Evolutionary conservation across 2,888 invertebrate genomes (phyloP).

Genomic region (Hirtodrosophila cameraria): DNA sequence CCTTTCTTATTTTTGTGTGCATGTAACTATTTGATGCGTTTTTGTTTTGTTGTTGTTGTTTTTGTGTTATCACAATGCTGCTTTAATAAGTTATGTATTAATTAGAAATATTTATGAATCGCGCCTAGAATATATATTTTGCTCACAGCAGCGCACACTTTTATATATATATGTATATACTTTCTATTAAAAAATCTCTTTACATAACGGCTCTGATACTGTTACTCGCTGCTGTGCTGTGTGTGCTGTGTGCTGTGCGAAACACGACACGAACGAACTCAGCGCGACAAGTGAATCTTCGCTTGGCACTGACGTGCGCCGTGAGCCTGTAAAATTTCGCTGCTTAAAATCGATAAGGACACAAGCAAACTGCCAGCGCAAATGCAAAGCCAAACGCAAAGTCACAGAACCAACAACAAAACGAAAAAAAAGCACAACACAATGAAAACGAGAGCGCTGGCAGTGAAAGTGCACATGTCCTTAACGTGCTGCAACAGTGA

Average conservation of each 20-base stretch:
- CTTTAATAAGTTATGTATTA: constrained; percentile 11
- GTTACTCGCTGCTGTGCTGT: constrained; percentile 68
- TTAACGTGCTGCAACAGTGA: constrained; percentile 42
- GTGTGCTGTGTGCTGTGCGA: constrained; percentile 49
- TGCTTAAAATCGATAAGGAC: constrained; percentile 80
- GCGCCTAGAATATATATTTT: constrained; percentile 15
- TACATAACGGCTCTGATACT: constrained; percentile 70
- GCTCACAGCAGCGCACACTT: constrained; percentile 61
- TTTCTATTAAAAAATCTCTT: constrained; percentile 70
- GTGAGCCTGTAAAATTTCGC: constrained; percentile 77
- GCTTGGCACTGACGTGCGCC: constrained; percentile 71
- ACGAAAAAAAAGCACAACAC: constrained; percentile 69
- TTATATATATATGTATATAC: constrained; percentile 31
- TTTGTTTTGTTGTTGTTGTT: constrained; percentile 19
- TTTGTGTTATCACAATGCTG: constrained; percentile 50
- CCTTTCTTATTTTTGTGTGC: constrained; percentile 13
- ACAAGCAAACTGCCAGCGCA: constrained; percentile 49
- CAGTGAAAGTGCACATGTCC: constrained; percentile 78
- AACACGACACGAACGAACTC: constrained; percentile 80
- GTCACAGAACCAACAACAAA: constrained; percentile 55
- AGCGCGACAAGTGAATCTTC: constrained; percentile 80
- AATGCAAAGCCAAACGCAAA: constrained; percentile 69
- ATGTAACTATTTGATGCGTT: constrained; percentile 13
- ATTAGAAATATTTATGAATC: constrained; percentile 18
- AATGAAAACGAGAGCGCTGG: constrained; percentile 66